Percentiles rank a stretch among this genome's conserved stretches.
Conservation (phyloP, 2,888 invertebrate genomes). For the Dasysyrphus tricinctus region DNA sequence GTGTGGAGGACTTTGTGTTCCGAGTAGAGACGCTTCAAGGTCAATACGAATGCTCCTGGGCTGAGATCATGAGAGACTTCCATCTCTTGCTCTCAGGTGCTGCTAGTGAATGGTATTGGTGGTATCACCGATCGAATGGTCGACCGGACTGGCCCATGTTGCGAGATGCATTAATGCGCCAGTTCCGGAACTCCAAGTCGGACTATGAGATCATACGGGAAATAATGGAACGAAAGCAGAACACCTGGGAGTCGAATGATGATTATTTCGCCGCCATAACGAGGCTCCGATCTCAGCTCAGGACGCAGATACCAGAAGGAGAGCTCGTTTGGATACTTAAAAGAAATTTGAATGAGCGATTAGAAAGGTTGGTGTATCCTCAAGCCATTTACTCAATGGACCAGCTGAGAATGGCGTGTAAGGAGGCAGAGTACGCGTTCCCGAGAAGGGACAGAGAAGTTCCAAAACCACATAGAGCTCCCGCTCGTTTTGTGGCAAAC, state of each 20-base stretch:
- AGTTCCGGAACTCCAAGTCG: slow-evolving; percentile 31
- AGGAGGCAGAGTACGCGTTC: slow-evolving; percentile 24
- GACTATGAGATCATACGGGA: slow-evolving; percentile 14
- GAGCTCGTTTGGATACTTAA: slow-evolving; percentile 26
- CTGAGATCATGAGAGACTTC: slow-evolving; percentile 32
- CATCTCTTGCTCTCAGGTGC: slow-evolving; percentile 25
- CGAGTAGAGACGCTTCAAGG: slow-evolving; percentile 17
- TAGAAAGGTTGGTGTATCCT: slow-evolving; percentile 28
- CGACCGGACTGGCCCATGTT: slow-evolving; percentile 25
- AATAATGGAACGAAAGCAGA: slow-evolving; percentile 43
- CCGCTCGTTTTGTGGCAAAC: background rate
- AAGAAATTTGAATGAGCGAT: slow-evolving; percentile 12
- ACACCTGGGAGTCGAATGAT: slow-evolving; percentile 27
- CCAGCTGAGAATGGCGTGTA: slow-evolving; percentile 17
- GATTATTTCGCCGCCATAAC: slow-evolving; percentile 20
- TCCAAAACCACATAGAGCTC: background rate
- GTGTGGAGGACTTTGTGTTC: slow-evolving; percentile 32
- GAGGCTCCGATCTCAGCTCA: background rate
- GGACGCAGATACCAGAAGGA: slow-evolving; percentile 20
- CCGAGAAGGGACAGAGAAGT: background rate
- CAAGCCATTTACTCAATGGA: slow-evolving; percentile 21
- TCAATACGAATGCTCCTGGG: slow-evolving; percentile 30
- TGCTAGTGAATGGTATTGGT: slow-evolving; percentile 44
- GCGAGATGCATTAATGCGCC: slow-evolving; percentile 7
- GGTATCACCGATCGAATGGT: slow-evolving; percentile 9